Evolutionary conservation across 2,797 vertebrate species (phyloP).

Genomic region (Gobio occitaniae): DNA sequence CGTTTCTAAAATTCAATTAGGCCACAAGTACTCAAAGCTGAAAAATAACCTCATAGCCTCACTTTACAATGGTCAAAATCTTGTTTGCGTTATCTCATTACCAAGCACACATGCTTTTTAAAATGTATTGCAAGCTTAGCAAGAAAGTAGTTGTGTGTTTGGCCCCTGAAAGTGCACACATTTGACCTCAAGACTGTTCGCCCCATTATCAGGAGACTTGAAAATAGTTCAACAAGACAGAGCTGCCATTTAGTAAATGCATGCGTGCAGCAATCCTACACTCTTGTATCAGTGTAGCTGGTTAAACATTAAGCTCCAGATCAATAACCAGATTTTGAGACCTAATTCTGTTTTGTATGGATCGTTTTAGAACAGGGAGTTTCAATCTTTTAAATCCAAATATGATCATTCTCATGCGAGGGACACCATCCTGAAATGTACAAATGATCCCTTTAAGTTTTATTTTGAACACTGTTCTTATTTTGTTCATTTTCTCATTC

Average conservation of each 20-base stretch:
- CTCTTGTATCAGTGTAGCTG: conserved; percentile 24
- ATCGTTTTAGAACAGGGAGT: background rate
- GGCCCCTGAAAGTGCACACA: background rate
- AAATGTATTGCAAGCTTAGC: background rate
- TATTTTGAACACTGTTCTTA: background rate
- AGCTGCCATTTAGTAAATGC: background rate
- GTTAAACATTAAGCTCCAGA: conserved; percentile 77
- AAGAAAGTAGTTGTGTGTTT: background rate
- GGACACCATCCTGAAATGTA: background rate
- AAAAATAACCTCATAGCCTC: background rate
- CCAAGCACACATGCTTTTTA: background rate
- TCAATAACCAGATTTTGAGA: conserved; percentile 51
- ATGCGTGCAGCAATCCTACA: conserved; percentile 2
- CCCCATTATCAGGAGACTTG: conserved; percentile 14
- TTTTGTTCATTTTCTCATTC: conserved; percentile 1
- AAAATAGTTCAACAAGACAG: background rate
- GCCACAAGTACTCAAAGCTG: background rate
- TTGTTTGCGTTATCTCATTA: background rate
- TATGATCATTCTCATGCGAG: background rate
- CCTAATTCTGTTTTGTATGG: background rate
- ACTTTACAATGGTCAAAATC: background rate
- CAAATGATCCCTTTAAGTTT: too few relatives aligned
- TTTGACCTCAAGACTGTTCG: conserved; percentile 35
- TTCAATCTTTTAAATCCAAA: background rate
- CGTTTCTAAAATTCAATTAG: too few relatives aligned